Evolutionary conservation across 2,113 vertebrate genomes (phyloP).

Genomic region (Neogobius melanostomus): DNA sequence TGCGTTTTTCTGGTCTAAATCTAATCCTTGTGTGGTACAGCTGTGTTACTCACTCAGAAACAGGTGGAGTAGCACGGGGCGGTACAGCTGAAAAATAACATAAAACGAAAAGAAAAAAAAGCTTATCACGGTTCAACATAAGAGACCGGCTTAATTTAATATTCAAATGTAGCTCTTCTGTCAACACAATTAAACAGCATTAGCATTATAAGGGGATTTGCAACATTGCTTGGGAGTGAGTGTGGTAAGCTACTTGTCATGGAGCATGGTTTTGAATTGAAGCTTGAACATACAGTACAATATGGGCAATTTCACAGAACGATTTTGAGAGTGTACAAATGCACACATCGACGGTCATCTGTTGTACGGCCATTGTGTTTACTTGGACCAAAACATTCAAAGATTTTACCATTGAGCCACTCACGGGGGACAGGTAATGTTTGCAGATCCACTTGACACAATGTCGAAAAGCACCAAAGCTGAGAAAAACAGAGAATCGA

Average conservation of each 20-base stretch:
- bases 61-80: neutral
- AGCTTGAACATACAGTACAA: neutral
- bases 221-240: neutral
- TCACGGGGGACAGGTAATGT: too few relatives aligned
- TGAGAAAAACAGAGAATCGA: too few relatives aligned
- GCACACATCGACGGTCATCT: too few relatives aligned
- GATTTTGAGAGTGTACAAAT: too few relatives aligned
- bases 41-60: conserved; percentile 9
- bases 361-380: too few relatives aligned
- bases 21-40: conserved; percentile 12
- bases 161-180: conserved; percentile 18
- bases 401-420: too few relatives aligned
- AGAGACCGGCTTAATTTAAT: conserved; percentile 20
- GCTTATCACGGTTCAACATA: conserved; percentile 7
- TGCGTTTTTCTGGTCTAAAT: conserved; percentile 2
- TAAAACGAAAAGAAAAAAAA: neutral
- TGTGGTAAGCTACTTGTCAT: neutral
- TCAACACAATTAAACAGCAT: conserved; percentile 10
- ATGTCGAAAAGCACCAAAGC: too few relatives aligned
- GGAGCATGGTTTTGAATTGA: neutral
- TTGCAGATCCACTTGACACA: too few relatives aligned
- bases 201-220: conserved; percentile 11
- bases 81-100: neutral
- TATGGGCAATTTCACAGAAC: too few relatives aligned
- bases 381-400: too few relatives aligned